Conservation (phyloP, 2,797 vertebrate genomes). For the Scarus forsteni region DNA sequence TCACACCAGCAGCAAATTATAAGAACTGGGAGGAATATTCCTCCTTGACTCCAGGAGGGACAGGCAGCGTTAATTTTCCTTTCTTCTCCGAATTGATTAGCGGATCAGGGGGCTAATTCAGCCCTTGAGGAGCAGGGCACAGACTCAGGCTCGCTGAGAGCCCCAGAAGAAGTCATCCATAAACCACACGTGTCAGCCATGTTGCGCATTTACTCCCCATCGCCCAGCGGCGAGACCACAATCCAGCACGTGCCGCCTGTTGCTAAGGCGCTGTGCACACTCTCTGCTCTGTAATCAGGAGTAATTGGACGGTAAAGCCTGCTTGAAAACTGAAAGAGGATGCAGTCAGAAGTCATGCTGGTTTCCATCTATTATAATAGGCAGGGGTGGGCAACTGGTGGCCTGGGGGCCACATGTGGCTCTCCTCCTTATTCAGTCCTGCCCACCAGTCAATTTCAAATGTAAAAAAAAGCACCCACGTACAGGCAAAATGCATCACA, state of each 20-base stretch:
- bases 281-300: constrained; percentile 75
- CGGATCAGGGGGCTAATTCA: constrained; percentile 78
- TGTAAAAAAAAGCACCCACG: too few relatives aligned
- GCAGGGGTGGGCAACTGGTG: constrained; percentile 11
- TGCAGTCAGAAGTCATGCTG: constrained; percentile 64
- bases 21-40: constrained; percentile 63
- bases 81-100: constrained; percentile 77
- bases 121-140: constrained; percentile 70
- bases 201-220: constrained; percentile 62
- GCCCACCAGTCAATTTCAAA: too few relatives aligned
- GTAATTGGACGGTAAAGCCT: constrained; percentile 74
- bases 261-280: constrained; percentile 54
- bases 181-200: constrained; percentile 71
- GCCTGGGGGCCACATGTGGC: too few relatives aligned
- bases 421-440: too few relatives aligned
- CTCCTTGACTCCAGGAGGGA: constrained; percentile 61
- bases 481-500: too few relatives aligned
- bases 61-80: constrained; percentile 69
- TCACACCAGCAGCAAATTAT: constrained; percentile 54
- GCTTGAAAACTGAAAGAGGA: constrained; percentile 49
- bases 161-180: constrained; percentile 76
- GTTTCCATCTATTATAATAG: constrained; percentile 63
- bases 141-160: constrained; percentile 72
- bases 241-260: constrained; percentile 51
- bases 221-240: constrained; percentile 46